Evolutionary conservation across 2,888 invertebrate genomes (phyloP), one percentile per base, ranked within the genome.

Genomic region (Meandrusa payeni): DNA sequence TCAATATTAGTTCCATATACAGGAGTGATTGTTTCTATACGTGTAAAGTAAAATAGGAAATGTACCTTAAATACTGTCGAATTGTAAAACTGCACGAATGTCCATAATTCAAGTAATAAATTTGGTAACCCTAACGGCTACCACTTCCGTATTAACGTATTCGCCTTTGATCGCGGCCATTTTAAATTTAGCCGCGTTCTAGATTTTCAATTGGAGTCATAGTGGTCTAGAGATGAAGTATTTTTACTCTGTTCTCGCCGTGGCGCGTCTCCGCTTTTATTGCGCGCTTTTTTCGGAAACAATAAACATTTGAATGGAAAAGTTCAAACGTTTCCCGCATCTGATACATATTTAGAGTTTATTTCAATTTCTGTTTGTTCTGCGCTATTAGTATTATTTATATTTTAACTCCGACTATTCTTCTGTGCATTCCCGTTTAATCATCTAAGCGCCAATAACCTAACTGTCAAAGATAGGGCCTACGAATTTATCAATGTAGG

Each of bases 61-160:
- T 24, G n/a, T 4, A 22, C 5, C 22, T 15, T 3, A 4, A 15
- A 3, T 15, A 4, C 15, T 15, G 4, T 4, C 2, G 6, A 23
- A 4, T 4, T 23, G 6, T 2, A 4, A 23, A 2, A 2, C 6
- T 5, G 3, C 6, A 2, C n/a, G 2, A 2, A 5, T 23, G 23
- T 15, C 15, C 15, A 15, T 15, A 24, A 5, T 24, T 3, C 5
- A 5, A 24, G 58, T 51, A 61, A 55, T 52, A 57, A 51, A 50
- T 20, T 12, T 29, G 36, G 41, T 29, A 10, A 42, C 34, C 34
- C 11, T 38, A 38, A 4, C 33, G 38, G 12, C 31, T 6, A 31
- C 50, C 42, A 54, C 69, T 70, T 76, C 76, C 76, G 73, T 68
- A 61, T 70, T 61, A 68, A 57, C 61, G 61, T 61, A 59, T 61